phyloP scores from a whole-genome alignment of 2,888 invertebrate genomes.

The Stenoptilia bipunctidactyla region DNA sequence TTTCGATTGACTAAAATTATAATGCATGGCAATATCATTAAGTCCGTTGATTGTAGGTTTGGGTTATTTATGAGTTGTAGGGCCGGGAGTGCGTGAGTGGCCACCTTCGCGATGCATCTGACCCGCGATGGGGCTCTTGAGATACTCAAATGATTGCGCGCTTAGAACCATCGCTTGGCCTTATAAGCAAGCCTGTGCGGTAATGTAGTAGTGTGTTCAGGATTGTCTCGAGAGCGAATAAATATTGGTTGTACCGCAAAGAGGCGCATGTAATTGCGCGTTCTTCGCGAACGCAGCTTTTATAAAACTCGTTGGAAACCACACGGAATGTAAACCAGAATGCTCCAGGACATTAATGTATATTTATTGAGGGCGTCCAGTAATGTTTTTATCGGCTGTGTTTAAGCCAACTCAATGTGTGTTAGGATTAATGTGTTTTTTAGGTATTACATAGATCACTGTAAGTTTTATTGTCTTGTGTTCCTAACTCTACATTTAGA shows the following conservation, averaged over 20 bases:
- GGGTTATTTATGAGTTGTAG: conserved; percentile 34
- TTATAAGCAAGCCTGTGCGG: conserved; percentile 19
- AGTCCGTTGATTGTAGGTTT: conserved; percentile 36
- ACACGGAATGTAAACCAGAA: conserved; percentile 69
- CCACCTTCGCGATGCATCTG: neutral
- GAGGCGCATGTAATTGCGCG: conserved; percentile 66
- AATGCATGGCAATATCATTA: conserved; percentile 49
- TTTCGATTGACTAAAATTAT: conserved; percentile 37
- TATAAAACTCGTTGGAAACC: conserved; percentile 67
- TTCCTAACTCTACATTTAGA: conserved; percentile 24
- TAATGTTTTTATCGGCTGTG: conserved; percentile 66
- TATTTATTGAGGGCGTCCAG: conserved; percentile 66
- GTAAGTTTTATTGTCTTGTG: conserved; percentile 26
- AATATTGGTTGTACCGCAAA: conserved; percentile 61
- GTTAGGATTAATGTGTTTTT: conserved; percentile 26
- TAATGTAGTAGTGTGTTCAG: conserved; percentile 40
- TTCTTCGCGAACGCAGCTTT: conserved; percentile 51
- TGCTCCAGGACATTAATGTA: conserved; percentile 65
- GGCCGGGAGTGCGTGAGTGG: conserved; percentile 5
- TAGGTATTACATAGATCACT: conserved; percentile 7
- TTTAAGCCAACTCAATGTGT: conserved; percentile 39
- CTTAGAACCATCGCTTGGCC: neutral
- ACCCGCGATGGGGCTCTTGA: conserved; percentile 10
- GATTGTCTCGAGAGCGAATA: conserved; percentile 49
- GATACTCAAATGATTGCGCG: conserved; percentile 26